phyloP scores from a whole-genome alignment of 37 sponge, comb jelly and placozoan genomes.

The Ephydatia muelleri region DNA sequence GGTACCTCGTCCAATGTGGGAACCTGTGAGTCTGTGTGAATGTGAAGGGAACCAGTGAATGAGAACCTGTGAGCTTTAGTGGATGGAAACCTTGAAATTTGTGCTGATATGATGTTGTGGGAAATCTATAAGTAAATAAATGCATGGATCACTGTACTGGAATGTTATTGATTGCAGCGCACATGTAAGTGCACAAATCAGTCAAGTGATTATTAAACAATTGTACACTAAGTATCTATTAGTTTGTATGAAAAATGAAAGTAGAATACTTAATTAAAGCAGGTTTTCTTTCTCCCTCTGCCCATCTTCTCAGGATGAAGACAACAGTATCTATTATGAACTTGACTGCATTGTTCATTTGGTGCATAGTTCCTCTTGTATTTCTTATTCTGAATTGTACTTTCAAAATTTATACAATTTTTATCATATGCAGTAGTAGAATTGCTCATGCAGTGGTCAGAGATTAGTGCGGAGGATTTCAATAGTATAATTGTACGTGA shows the following conservation, averaged over 20 bases:
- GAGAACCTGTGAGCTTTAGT: not conserved
- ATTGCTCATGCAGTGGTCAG: too few species aligned
- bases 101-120: not conserved
- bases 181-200: too few species aligned
- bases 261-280: not conserved
- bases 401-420: too few species aligned
- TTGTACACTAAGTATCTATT: too few species aligned
- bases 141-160: not conserved
- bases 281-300: not conserved
- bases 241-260: not conserved
- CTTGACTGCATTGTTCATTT: constrained; percentile 60
- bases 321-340: constrained; percentile 67
- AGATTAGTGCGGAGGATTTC: too few species aligned
- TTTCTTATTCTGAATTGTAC: too few species aligned
- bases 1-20: constrained; percentile 59
- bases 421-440: too few species aligned
- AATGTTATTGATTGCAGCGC: too few species aligned
- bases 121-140: not conserved
- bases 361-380: too few species aligned
- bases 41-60: not conserved
- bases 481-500: too few species aligned
- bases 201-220: too few species aligned
- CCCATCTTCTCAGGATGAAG: constrained; percentile 20
- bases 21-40: constrained; percentile 28
- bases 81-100: not conserved